Base-by-base conservation (phyloP, 2,797 vertebrate species). In the Aphelocoma californica region DNA sequence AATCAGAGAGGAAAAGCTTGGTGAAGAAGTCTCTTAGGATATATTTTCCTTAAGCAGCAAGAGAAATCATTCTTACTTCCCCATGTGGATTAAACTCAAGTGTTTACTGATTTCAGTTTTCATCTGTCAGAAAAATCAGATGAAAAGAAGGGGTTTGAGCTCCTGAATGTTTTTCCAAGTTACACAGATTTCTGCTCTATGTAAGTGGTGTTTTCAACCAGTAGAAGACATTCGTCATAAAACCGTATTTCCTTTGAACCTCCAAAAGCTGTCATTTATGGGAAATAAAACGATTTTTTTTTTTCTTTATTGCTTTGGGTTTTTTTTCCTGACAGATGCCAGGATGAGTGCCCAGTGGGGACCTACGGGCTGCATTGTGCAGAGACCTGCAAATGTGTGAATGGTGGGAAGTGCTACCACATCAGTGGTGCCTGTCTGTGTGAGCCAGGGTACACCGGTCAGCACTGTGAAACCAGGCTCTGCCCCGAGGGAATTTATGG, bases 331-430 rank as follows among this genome's bases (percentile, higher is more conserved):
- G 40, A 45, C 94, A 99, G 99, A 81, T 99, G 99, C 94, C 99
- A 99, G 96, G 99, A 99, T 2, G 98, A 99, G 95, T 99, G 99
- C 88, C 98, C 98, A 0, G 98, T 99, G 47, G 99, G 99, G 16
- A 98, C 96, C 36, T 99, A 98, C 0, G 99, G 99, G 16, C 85
- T 97, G 31, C 97, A 54, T 45, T 99, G 99, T 87, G 95, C 98
- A 5, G 98, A 99, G 97, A 97, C 82, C 16, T 99, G 99, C 90
- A 98, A 84, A 61, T 99, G 99, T 83, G 84, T 97, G 95, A 99
- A 99, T 34, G 98, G 98, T 45, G 98, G 98, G 32, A 98, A 98
- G 81, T 99, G 99, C 72, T 98, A 98, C 97, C 99, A 99, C 29
- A 98, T 99, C 95, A 99, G 98, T 3, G 99, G 99, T 6, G 95